A percentile compares a stretch with the other conserved stretches of the same genome.
Evolutionary conservation across 1,140 invertebrate species (phyloP).

Genomic region (Drosophila kikkawai): DNA sequence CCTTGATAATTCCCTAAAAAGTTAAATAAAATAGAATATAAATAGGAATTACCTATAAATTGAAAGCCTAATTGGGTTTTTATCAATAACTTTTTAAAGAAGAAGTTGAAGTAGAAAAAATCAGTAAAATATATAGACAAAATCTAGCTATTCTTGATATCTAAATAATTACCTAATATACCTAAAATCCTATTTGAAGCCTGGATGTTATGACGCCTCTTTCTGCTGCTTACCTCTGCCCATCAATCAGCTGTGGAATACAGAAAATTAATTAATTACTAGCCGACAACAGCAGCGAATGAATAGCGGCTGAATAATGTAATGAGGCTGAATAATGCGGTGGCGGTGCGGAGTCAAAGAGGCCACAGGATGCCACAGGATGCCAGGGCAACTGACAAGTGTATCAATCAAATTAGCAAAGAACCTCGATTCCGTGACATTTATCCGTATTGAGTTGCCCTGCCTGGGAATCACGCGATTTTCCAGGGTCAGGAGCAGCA

Average conservation of each 20-base stretch:
- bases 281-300: conserved; percentile 16
- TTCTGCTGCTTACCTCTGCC: neutral
- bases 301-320: conserved; percentile 26
- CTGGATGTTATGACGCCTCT: conserved; percentile 20
- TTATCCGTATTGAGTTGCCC: conserved; percentile 6
- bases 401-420: conserved; percentile 43
- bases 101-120: too few relatives aligned
- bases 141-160: too few relatives aligned
- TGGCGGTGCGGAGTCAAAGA: too few relatives aligned
- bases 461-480: neutral
- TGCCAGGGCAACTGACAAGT: conserved; percentile 8
- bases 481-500: neutral
- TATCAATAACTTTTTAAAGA: too few relatives aligned
- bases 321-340: neutral
- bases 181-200: neutral
- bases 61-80: too few relatives aligned
- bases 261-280: conserved; percentile 40
- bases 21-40: too few relatives aligned
- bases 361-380: neutral
- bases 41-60: too few relatives aligned
- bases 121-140: too few relatives aligned
- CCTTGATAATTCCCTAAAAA: too few relatives aligned
- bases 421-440: conserved; percentile 6
- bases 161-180: too few relatives aligned
- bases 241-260: conserved; percentile 15